Percentiles rank a stretch among this genome's conserved stretches.
Evolutionary conservation across 35 echinoderm and acorn worm species (phyloP).

Genomic region (Amphiura filiformis): DNA sequence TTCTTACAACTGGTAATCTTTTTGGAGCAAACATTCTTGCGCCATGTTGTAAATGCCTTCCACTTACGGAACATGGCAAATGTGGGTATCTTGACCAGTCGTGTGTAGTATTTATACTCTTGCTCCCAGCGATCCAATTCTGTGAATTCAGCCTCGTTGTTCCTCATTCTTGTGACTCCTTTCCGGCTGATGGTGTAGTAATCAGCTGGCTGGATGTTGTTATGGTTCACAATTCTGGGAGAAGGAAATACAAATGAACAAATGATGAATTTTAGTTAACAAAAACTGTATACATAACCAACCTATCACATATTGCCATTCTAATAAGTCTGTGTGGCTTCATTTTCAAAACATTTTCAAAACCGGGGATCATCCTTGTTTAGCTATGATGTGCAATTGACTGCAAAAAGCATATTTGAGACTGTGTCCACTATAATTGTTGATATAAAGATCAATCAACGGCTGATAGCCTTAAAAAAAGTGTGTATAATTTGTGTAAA

Average conservation of each 20-base stretch:
- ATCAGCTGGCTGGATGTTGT: slow-evolving; percentile 82
- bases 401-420: too few relatives aligned
- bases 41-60: slow-evolving; percentile 96
- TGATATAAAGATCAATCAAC: too few relatives aligned
- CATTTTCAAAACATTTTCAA: too few relatives aligned
- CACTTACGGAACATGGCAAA: slow-evolving; percentile 93
- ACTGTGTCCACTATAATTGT: too few relatives aligned
- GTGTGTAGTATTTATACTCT: slow-evolving; percentile 88
- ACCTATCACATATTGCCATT: background rate
- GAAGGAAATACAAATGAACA: background rate
- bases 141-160: slow-evolving; percentile 91
- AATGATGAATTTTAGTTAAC: background rate
- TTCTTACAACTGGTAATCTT: slow-evolving; percentile 91
- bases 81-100: slow-evolving; percentile 70
- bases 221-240: slow-evolving; percentile 87
- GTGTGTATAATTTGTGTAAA: too few relatives aligned
- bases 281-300: background rate
- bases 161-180: slow-evolving; percentile 71
- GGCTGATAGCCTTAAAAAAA: too few relatives aligned
- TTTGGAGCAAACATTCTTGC: slow-evolving; percentile 83
- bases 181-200: slow-evolving; percentile 95
- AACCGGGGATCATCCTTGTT: too few relatives aligned
- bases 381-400: too few relatives aligned
- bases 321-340: too few relatives aligned
- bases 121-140: slow-evolving; percentile 96